A percentile compares a stretch with the other conserved stretches of the same genome.
Conservation (phyloP, 2,113 vertebrate species). For the Thunnus thynnus region DNA sequence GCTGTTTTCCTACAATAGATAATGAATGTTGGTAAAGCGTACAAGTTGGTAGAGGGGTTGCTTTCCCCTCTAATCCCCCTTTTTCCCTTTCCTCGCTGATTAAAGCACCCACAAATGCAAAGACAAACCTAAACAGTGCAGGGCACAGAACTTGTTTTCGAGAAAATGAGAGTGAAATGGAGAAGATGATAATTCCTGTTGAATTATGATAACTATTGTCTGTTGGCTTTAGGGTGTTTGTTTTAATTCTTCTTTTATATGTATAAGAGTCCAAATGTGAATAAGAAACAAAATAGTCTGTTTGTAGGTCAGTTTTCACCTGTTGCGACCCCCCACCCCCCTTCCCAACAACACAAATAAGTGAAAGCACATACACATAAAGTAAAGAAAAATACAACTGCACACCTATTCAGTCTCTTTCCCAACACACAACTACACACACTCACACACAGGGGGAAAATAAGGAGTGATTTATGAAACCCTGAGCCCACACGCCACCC, state of each 20-base stretch:
- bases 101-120: slow-evolving; percentile 25
- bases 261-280: slow-evolving; percentile 22
- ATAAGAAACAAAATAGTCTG: slow-evolving; percentile 18
- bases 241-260: slow-evolving; percentile 24
- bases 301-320: slow-evolving; percentile 52
- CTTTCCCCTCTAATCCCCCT: neutral
- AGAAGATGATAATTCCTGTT: slow-evolving; percentile 17
- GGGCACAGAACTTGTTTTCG: neutral
- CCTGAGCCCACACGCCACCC: slow-evolving; percentile 86
- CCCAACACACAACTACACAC: slow-evolving; percentile 29
- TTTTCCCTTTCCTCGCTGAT: slow-evolving; percentile 2
- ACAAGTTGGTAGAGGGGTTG: neutral
- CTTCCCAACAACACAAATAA: slow-evolving; percentile 22
- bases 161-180: slow-evolving; percentile 8
- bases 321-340: slow-evolving; percentile 29
- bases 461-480: slow-evolving; percentile 79
- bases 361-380: neutral
- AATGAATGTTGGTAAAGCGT: neutral
- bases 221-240: slow-evolving; percentile 15
- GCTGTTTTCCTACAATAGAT: slow-evolving; percentile 21
- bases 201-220: neutral
- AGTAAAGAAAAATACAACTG: slow-evolving; percentile 33
- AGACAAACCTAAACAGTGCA: slow-evolving; percentile 6
- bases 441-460: slow-evolving; percentile 52
- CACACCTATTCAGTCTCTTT: slow-evolving; percentile 35